Evolutionary conservation across 2,888 invertebrate species (phyloP).

Genomic region (Metalampra italica): DNA sequence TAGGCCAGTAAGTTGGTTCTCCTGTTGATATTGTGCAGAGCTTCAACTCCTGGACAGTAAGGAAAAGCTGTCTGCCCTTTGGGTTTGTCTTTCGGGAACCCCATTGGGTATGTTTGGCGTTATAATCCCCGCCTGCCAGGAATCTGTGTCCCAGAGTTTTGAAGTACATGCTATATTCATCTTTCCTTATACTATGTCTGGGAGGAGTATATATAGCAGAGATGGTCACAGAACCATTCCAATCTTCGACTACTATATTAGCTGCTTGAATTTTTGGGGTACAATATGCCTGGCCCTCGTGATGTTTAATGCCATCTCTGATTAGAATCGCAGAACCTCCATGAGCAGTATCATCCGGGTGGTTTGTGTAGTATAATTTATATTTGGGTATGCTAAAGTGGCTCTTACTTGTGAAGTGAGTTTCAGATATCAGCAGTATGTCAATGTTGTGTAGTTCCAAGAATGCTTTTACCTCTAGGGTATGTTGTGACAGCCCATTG

Average conservation of each 20-base stretch:
- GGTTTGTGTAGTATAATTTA: constrained; percentile 5
- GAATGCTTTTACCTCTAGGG: constrained; percentile 1
- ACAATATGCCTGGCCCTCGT: constrained; percentile 1
- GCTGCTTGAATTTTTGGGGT: constrained; percentile 11
- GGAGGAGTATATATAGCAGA: constrained; percentile 11
- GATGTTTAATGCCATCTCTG: constrained; percentile 8
- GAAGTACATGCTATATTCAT: constrained; percentile 2
- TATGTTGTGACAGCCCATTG: constrained; percentile 1
- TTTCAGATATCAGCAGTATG: constrained; percentile 10
- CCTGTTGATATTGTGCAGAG: constrained; percentile 12
- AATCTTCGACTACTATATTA: constrained; percentile 3
- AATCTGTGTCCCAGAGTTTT: constrained; percentile 9
- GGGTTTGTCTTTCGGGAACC: constrained; percentile 10
- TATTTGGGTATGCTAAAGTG: constrained; percentile 4
- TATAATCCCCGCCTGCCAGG: constrained; percentile 13
- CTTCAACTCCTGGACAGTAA: not conserved
- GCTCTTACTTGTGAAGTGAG: constrained; percentile 8
- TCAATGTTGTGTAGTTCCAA: constrained; percentile 6
- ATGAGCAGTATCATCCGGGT: constrained; percentile 12
- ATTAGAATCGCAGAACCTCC: constrained; percentile 10
- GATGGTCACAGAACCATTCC: not conserved
- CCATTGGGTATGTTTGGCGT: constrained; percentile 8
- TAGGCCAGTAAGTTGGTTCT: constrained; percentile 19
- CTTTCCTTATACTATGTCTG: constrained; percentile 6
- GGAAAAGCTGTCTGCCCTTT: constrained; percentile 9